Evolutionary conservation across 2,888 invertebrate genomes (phyloP).

Genomic region (Drosophila falleni): DNA sequence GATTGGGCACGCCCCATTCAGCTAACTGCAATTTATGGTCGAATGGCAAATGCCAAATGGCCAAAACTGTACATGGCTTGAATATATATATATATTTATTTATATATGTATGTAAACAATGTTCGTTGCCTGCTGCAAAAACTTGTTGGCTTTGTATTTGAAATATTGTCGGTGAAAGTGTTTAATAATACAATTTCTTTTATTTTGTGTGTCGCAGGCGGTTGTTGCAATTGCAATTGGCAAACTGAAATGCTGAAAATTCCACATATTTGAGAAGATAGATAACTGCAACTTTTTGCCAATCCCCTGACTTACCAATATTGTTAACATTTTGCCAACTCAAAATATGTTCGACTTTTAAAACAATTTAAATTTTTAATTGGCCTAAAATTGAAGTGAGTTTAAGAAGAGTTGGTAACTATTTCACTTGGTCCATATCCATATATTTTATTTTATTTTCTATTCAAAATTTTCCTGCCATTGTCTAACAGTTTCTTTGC

Average conservation of each 20-base stretch:
- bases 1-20: slow-evolving; percentile 57
- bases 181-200: slow-evolving; percentile 78
- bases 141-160: slow-evolving; percentile 56
- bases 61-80: slow-evolving; percentile 52
- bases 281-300: slow-evolving; percentile 1
- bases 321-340: slow-evolving; percentile 12
- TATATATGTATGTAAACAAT: slow-evolving; percentile 55
- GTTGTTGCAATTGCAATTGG: slow-evolving; percentile 38
- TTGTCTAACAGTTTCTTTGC: slow-evolving; percentile 1
- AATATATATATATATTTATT: slow-evolving; percentile 4
- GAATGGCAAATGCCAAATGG: slow-evolving; percentile 66
- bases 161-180: slow-evolving; percentile 79
- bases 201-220: slow-evolving; percentile 34
- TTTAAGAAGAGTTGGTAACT: slow-evolving; percentile 1
- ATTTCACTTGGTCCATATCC: slow-evolving; percentile 15
- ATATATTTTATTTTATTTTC: slow-evolving; percentile 4
- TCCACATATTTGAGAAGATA: slow-evolving; percentile 32
- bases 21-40: slow-evolving; percentile 67
- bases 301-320: neutral
- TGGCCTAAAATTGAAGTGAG: slow-evolving; percentile 5
- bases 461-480: slow-evolving; percentile 21
- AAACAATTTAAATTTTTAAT: slow-evolving; percentile 29
- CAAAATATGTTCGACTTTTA: slow-evolving; percentile 20
- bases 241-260: slow-evolving; percentile 46
- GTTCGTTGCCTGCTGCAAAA: slow-evolving; percentile 38